Conservation (phyloP, 2,888 invertebrate species). For the Lordiphosa fenestrarum region DNA sequence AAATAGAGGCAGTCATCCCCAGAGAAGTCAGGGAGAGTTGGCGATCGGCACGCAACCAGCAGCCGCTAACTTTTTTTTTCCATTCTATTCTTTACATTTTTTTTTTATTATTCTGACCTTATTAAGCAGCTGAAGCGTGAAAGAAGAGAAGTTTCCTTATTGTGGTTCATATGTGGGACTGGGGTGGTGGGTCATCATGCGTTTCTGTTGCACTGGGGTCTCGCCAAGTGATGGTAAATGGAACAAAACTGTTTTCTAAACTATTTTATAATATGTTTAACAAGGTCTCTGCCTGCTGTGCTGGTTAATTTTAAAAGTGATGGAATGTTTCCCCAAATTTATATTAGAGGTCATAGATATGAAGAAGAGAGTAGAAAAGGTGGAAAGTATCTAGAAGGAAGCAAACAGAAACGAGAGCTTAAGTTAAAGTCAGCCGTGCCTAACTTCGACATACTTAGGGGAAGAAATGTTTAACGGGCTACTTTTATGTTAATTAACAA, state of each 20-base stretch:
- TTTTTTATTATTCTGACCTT: constrained; percentile 50
- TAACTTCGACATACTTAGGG: too few species aligned
- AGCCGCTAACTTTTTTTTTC: constrained; percentile 41
- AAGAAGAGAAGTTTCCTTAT: constrained; percentile 4
- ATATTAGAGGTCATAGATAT: background rate
- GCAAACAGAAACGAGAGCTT: too few species aligned
- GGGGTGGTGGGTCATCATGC: background rate
- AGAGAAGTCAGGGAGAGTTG: constrained; percentile 13
- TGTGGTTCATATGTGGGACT: background rate
- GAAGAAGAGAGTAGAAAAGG: background rate
- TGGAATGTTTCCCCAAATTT: background rate
- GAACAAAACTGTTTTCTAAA: too few species aligned
- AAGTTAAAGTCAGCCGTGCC: too few species aligned
- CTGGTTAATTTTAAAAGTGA: too few species aligned
- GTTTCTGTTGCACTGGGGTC: too few species aligned
- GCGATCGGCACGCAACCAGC: constrained; percentile 45
- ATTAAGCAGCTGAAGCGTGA: constrained; percentile 24
- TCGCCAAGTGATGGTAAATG: too few species aligned
- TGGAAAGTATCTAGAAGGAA: too few species aligned
- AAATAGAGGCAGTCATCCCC: constrained; percentile 42
- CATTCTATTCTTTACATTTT: constrained; percentile 9
- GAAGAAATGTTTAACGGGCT: too few species aligned
- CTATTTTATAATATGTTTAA: too few species aligned
- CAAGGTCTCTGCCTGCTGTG: too few species aligned
- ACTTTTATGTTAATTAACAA: too few species aligned